Percentiles rank a stretch among this genome's conserved stretches.
phyloP scores from a whole-genome alignment of 37 sponge, comb jelly and placozoan genomes.

The Chondrilla cf. caribensis region DNA sequence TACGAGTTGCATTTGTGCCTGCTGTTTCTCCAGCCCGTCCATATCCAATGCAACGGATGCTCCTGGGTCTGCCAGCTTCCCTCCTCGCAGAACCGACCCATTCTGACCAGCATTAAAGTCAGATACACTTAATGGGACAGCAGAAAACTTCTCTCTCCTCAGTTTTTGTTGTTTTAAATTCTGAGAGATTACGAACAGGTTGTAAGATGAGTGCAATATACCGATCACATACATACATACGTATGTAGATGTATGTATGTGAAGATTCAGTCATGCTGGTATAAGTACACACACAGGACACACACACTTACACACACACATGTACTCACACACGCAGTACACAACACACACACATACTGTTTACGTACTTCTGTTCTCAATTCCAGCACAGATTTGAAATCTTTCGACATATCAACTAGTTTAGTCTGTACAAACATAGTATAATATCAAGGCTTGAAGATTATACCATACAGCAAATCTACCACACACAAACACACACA shows the following conservation, averaged over 20 bases:
- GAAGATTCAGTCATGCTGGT: too few species aligned
- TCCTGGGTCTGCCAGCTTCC: conserved; percentile 6
- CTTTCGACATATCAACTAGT: conserved; percentile 79
- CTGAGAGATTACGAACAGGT: conserved; percentile 37
- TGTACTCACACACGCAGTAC: too few species aligned
- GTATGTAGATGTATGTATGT: too few species aligned
- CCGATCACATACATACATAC: neutral
- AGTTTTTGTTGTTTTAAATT: conserved; percentile 89
- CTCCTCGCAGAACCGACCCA: conserved; percentile 60
- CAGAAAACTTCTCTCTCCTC: conserved; percentile 83
- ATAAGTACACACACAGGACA: too few species aligned
- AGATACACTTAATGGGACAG: conserved; percentile 34
- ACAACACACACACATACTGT: too few species aligned
- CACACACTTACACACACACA: too few species aligned
- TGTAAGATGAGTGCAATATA: neutral
- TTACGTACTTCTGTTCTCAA: conserved; percentile 81
- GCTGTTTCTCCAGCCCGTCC: conserved; percentile 47
- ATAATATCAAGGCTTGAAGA: too few species aligned
- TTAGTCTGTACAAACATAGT: conserved; percentile 64
- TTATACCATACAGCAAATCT: too few species aligned
- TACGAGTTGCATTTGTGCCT: conserved; percentile 46
- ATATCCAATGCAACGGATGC: conserved; percentile 64
- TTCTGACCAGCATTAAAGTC: conserved; percentile 19
- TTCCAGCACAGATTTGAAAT: conserved; percentile 93
- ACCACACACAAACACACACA: too few species aligned